A percentile compares a stretch with the other conserved stretches of the same genome.
phyloP scores from a whole-genome alignment of 1,140 invertebrate genomes.

The Nilaparvata lugens region DNA sequence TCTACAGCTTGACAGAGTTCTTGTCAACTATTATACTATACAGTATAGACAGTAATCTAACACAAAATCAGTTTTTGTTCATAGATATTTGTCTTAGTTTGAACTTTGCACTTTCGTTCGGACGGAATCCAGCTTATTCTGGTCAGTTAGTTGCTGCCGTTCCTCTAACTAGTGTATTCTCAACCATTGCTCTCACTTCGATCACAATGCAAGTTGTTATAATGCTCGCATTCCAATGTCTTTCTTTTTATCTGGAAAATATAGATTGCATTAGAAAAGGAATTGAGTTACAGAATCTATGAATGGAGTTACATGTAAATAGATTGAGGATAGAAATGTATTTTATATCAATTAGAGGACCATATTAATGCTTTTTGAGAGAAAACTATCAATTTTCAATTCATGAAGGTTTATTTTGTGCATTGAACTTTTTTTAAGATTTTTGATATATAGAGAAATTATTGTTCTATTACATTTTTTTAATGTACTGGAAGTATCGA shows the following conservation, averaged over 20 bases:
- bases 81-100: slow-evolving; percentile 73
- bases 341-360: too few relatives aligned
- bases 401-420: too few relatives aligned
- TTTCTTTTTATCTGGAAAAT: slow-evolving; percentile 49
- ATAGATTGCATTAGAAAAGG: too few relatives aligned
- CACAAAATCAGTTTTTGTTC: slow-evolving; percentile 74
- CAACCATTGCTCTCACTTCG: slow-evolving; percentile 54
- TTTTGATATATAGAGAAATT: too few relatives aligned
- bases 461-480: too few relatives aligned
- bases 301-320: too few relatives aligned
- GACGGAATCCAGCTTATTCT: slow-evolving; percentile 62
- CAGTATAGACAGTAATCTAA: slow-evolving; percentile 66
- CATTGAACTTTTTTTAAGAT: too few relatives aligned
- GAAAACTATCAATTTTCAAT: too few relatives aligned
- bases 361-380: too few relatives aligned
- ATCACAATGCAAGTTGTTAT: slow-evolving; percentile 64
- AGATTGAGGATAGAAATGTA: too few relatives aligned
- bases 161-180: slow-evolving; percentile 57
- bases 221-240: slow-evolving; percentile 54
- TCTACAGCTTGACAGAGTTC: slow-evolving; percentile 73
- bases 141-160: slow-evolving; percentile 54
- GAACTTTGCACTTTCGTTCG: slow-evolving; percentile 75
- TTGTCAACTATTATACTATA: slow-evolving; percentile 85
- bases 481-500: too few relatives aligned
- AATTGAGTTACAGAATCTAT: too few relatives aligned